Evolutionary conservation across 2,113 vertebrate genomes (phyloP), one percentile per base, ranked within the genome.

Genomic region (Tyrannus savana): DNA sequence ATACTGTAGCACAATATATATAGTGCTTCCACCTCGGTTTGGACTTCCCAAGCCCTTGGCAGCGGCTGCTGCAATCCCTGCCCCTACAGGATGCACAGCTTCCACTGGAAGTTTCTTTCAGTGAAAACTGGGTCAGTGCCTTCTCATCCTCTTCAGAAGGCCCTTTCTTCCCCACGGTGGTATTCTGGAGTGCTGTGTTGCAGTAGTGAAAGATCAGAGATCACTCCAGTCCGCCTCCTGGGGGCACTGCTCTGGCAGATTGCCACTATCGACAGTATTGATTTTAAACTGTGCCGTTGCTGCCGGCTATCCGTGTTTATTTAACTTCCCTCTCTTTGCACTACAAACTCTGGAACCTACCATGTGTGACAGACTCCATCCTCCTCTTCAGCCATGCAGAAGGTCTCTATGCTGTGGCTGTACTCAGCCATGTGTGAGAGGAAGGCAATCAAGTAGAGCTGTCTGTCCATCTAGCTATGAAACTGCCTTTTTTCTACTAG

Each of bases 131-230:
- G 76, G 76, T 91, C 82, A 94, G 59, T 31, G 55, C 31, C 60
- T 94, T 75, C 68, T 71, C 47, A 31, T 52, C 37, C 85, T 67
- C 77, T 76, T 60, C 56, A 71, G 58, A 85, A 95, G 53, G 58
- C 73, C 46, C 35, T 8, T 89, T 52, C 80, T 94, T 85, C 33
- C 74, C 42, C 30, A n/a, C 52, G 22, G 71, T 39, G 62, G 92
- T 77, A 91, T 94, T 94, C 85, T 58, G 52, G 88, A 91, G 68
- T 21, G 77, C 59, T 79, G 87, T 47, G 82, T 31, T 81, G 89
- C 71, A 74, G 87, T 1, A 90, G 68, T 47, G 60, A 74, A 88
- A 89, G 84, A 85, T 52, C 82, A 84, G 75, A 80, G 89, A 81
- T 80, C 55, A 35, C 64, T 87, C 39, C 82, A 84, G 74, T 52